These are phyloP conservation scores for Gnathochromis pfefferi DNA, from an alignment of 2,113 vertebrate species.

Conservation along the genomic window DNA sequence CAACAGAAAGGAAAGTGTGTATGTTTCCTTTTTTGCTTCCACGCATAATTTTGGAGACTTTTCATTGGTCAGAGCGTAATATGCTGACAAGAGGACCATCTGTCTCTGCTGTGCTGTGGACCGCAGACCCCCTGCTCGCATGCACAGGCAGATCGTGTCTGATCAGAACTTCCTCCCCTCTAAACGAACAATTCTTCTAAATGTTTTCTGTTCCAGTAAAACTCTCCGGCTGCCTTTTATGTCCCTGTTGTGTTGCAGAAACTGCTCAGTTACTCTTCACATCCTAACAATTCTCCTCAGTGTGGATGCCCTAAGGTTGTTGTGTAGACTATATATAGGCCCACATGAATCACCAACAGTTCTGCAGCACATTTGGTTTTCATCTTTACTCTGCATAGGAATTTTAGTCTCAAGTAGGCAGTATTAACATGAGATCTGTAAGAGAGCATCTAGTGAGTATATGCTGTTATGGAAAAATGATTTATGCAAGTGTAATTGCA, in stretches of 20 bases:
- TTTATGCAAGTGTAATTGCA: not conserved
- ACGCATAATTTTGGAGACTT: not conserved
- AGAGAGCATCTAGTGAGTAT: not conserved
- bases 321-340: slow-evolving; percentile 7
- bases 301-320: not conserved
- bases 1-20: not conserved
- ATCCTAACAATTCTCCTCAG: not conserved
- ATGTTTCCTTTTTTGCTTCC: not conserved
- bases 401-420: not conserved
- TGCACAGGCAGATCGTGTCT: not conserved
- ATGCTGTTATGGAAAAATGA: not conserved
- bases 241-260: not conserved
- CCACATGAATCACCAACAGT: slow-evolving; percentile 4
- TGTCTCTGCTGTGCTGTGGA: not conserved
- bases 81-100: not conserved
- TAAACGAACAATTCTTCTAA: not conserved
- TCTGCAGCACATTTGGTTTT: not conserved
- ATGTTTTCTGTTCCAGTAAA: not conserved
- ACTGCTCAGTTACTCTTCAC: not conserved
- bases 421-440: not conserved
- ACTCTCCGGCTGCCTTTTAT: not conserved
- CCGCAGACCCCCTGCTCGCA: not conserved
- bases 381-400: not conserved
- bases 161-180: not conserved
- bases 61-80: not conserved